A percentile compares a stretch with the other conserved stretches of the same genome.
These are phyloP conservation scores for Diaphora mendica DNA, from an alignment of 2,888 invertebrate genomes.

Conservation along the genomic window DNA sequence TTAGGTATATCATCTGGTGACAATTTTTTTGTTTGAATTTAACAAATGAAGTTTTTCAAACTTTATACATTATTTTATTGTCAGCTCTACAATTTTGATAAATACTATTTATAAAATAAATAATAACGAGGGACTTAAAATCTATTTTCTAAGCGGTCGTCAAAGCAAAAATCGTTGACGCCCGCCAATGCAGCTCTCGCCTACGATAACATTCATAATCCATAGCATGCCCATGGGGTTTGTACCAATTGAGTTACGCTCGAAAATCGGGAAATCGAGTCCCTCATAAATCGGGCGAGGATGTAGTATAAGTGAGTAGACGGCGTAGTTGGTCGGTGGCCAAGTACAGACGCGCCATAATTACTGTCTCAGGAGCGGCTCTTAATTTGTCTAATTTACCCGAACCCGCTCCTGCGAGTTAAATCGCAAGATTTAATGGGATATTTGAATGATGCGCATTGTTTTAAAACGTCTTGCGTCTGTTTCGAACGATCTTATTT, in stretches of 20 bases:
- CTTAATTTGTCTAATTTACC: slow-evolving; percentile 85
- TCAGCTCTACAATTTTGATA: background rate
- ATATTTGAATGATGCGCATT: slow-evolving; percentile 82
- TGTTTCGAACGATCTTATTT: slow-evolving; percentile 66
- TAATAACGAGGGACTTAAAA: background rate
- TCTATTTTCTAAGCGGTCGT: slow-evolving; percentile 4
- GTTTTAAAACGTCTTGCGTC: slow-evolving; percentile 76
- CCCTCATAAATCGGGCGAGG: slow-evolving; percentile 63
- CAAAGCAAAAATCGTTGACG: slow-evolving; percentile 50
- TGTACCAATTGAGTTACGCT: slow-evolving; percentile 67
- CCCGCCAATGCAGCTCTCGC: slow-evolving; percentile 52
- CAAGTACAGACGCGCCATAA: slow-evolving; percentile 80
- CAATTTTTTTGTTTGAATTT: background rate
- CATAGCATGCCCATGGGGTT: slow-evolving; percentile 64
- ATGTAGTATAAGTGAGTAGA: slow-evolving; percentile 51
- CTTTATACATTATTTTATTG: background rate
- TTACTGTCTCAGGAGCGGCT: slow-evolving; percentile 81
- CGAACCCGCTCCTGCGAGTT: slow-evolving; percentile 71
- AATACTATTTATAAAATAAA: background rate
- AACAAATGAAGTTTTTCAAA: background rate
- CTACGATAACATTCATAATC: slow-evolving; percentile 74
- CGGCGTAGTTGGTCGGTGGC: slow-evolving; percentile 71
- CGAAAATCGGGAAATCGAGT: slow-evolving; percentile 69
- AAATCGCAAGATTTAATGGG: slow-evolving; percentile 82
- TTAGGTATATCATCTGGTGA: background rate